Conservation (phyloP, 2,797 vertebrate genomes). For the Mastacembelus armatus region DNA sequence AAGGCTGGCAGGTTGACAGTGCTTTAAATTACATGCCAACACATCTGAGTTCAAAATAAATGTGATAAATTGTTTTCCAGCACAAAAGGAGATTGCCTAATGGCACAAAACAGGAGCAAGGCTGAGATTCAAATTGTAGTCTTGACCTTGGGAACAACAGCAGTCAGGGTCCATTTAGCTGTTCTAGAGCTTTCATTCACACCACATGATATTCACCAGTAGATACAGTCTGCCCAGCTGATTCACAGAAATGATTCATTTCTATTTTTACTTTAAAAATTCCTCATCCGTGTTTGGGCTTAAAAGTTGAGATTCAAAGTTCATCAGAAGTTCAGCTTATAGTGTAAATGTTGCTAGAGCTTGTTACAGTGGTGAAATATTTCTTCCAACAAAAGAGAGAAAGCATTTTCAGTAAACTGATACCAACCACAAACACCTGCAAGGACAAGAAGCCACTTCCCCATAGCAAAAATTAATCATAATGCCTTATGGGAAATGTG, state of each 20-base stretch:
- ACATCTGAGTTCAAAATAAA: neutral
- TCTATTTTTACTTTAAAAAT: no score
- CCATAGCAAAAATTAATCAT: no score
- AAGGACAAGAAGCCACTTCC: neutral
- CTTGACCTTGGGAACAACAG: neutral
- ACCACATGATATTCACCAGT: neutral
- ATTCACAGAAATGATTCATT: no score
- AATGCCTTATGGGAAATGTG: neutral
- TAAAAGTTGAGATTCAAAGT: neutral
- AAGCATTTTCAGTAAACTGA: neutral
- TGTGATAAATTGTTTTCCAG: neutral
- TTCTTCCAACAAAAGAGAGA: no score
- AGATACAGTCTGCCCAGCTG: neutral
- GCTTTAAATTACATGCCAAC: neutral
- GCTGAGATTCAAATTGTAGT: neutral
- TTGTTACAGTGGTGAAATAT: no score
- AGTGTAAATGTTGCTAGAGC: no score
- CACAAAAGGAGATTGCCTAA: neutral
- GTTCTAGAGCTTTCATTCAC: neutral
- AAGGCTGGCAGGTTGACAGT: neutral
- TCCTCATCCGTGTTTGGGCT: no score
- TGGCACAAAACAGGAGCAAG: neutral
- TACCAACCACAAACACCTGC: neutral
- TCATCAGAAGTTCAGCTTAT: no score
- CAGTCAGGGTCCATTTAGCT: neutral